Conservation (phyloP, 1,140 invertebrate species). For the Dendroctonus valens region DNA sequence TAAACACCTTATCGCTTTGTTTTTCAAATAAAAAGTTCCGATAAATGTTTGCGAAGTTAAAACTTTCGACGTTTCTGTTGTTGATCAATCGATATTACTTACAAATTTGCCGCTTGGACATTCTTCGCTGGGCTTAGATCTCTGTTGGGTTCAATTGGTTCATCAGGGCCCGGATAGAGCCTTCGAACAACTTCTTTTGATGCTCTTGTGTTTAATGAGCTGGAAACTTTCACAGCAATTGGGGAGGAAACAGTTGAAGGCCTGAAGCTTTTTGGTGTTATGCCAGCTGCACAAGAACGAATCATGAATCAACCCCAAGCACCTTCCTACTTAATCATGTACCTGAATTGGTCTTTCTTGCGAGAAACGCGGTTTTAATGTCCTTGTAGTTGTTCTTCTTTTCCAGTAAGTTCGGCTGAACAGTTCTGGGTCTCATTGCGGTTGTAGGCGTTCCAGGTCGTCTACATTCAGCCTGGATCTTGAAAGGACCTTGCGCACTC, state of each 20-base stretch:
- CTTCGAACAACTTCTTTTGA: slow-evolving; percentile 9
- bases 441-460: not conserved
- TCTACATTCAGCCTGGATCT: not conserved
- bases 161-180: not conserved
- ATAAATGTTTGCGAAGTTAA: not conserved
- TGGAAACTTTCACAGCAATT: slow-evolving; percentile 1
- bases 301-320: slow-evolving; percentile 1
- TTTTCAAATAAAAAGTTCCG: not conserved
- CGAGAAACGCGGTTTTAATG: slow-evolving; percentile 28
- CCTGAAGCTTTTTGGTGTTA: slow-evolving; percentile 11
- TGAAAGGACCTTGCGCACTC: not conserved
- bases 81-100: not conserved
- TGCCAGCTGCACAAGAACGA: slow-evolving; percentile 1
- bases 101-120: not conserved
- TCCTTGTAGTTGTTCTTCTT: slow-evolving; percentile 23
- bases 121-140: not conserved
- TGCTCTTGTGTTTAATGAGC: not conserved
- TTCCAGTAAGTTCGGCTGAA: not conserved
- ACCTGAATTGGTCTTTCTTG: slow-evolving; percentile 33
- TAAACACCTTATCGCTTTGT: not conserved
- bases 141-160: not conserved
- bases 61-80: not conserved
- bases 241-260: slow-evolving; percentile 9
- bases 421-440: slow-evolving; percentile 1
- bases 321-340: slow-evolving; percentile 16